phyloP scores from a whole-genome alignment of 2,797 vertebrate genomes.

The Sarcophilus harrisii region DNA sequence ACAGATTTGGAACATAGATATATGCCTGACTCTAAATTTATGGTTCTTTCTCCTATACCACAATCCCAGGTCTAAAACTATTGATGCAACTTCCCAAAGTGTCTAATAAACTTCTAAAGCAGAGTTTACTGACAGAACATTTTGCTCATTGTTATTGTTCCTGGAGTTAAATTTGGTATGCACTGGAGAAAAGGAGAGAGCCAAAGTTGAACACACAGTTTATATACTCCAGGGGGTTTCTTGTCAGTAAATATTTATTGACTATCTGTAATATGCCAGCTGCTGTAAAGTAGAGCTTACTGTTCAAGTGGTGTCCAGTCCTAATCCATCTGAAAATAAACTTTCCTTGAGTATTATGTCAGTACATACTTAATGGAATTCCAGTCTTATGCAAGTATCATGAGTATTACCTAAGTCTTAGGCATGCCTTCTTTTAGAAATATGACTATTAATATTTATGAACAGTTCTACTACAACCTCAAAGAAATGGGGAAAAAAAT shows the following conservation, averaged over 20 bases:
- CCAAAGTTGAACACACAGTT: background rate
- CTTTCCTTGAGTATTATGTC: background rate
- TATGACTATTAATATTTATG: background rate
- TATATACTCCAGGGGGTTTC: background rate
- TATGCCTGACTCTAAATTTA: background rate
- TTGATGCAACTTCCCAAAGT: background rate
- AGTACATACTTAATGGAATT: background rate
- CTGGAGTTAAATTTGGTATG: background rate
- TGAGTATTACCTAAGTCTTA: background rate
- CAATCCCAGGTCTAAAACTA: background rate
- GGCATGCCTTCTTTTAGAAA: background rate
- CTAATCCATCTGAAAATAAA: background rate
- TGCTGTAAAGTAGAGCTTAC: background rate
- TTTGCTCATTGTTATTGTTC: background rate
- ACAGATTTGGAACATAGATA: background rate
- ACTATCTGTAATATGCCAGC: background rate
- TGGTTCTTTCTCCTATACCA: background rate
- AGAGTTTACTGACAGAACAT: background rate
- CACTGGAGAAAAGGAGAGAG: background rate
- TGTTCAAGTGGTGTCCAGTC: background rate
- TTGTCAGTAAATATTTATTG: background rate
- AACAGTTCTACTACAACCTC: background rate
- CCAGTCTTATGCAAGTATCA: background rate
- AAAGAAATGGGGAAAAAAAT: background rate
- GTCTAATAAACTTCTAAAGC: background rate